Conservation (phyloP, 2,888 invertebrate genomes). For the Lamellibrachia columna region DNA sequence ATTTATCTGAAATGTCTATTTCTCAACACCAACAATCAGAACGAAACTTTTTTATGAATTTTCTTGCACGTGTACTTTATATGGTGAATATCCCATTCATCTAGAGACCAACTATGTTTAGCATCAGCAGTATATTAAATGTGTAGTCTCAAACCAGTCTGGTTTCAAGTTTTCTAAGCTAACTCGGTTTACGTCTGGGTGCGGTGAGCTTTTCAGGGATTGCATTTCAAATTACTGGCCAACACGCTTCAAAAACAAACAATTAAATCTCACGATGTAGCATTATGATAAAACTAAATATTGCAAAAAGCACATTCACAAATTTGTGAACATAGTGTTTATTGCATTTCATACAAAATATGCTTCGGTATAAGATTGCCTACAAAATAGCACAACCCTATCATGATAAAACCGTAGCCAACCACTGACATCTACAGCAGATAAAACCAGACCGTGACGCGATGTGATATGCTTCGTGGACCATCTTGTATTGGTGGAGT, state of each 20-base stretch:
- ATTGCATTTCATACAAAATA: slow-evolving; percentile 16
- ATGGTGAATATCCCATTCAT: background rate
- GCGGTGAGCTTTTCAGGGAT: background rate
- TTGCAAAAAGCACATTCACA: background rate
- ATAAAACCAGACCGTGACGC: background rate
- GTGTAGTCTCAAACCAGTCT: background rate
- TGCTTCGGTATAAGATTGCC: background rate
- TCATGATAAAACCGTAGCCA: background rate
- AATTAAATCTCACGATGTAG: too few species aligned
- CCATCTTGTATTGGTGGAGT: background rate
- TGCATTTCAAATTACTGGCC: background rate
- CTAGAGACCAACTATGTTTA: background rate
- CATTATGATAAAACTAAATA: background rate
- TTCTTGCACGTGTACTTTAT: background rate
- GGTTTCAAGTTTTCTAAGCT: background rate
- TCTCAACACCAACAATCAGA: too few species aligned
- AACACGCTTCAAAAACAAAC: background rate
- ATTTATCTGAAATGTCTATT: too few species aligned
- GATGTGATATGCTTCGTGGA: background rate
- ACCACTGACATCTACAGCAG: background rate
- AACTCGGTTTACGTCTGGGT: background rate
- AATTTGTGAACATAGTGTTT: slow-evolving; percentile 12
- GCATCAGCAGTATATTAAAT: background rate
- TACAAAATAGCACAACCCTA: background rate
- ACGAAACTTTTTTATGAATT: background rate